Evolutionary conservation across 2,113 vertebrate species (phyloP).

Genomic region (Pseudolaguvia tuberculata): DNA sequence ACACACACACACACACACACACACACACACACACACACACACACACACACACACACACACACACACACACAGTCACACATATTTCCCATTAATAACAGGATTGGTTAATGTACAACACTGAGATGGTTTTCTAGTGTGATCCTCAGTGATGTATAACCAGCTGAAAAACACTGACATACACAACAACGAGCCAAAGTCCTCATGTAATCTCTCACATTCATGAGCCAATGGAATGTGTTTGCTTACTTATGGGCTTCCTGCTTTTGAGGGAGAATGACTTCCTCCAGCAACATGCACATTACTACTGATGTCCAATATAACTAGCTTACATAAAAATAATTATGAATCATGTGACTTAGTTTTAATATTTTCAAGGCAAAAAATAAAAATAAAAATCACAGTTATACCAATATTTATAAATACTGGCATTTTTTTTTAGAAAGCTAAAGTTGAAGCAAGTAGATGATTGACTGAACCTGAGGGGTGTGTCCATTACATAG

Average conservation of each 20-base stretch:
- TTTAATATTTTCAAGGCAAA: neutral
- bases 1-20: no score
- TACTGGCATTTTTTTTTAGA: neutral
- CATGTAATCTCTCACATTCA: neutral
- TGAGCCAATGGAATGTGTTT: constrained; percentile 31
- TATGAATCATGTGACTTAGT: neutral
- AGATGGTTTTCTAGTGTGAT: constrained; percentile 33
- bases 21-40: no score
- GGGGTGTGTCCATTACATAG: neutral
- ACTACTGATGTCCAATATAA: neutral
- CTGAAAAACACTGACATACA: neutral
- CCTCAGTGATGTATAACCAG: constrained; percentile 30
- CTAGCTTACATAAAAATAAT: neutral
- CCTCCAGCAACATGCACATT: constrained; percentile 8
- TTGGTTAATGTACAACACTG: constrained; percentile 26
- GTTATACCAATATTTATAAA: neutral
- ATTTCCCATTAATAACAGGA: neutral
- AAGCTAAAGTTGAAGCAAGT: neutral
- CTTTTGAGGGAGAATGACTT: constrained; percentile 28
- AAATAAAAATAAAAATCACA: no score
- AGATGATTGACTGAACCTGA: constrained; percentile 37
- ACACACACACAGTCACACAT: no score
- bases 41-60: no score
- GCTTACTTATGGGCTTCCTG: constrained; percentile 32
- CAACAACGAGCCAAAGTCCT: constrained; percentile 26